Base-by-base conservation (phyloP, 2,797 vertebrate genomes). In the Notoglanidium macrostoma region DNA sequence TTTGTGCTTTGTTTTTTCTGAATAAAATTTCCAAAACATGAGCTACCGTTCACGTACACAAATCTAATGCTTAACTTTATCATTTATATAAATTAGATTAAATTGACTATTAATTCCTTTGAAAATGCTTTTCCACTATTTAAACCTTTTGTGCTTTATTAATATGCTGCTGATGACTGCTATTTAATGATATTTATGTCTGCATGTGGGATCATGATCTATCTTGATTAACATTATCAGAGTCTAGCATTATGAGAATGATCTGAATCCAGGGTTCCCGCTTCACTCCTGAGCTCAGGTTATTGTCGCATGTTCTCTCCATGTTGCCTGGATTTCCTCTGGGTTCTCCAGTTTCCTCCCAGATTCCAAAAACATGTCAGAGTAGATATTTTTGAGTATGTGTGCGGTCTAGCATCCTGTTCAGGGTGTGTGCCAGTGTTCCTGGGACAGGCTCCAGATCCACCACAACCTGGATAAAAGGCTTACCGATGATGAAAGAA, bases 21-120 rank as follows among this genome's bases (percentile, higher is more conserved):
- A 65, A 82, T n/a, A 19, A 15, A n/a, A 81, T 81, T 44, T 80
- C 40, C 26, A 46, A 81, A 49, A 17, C 78, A 63, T 46, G 19
- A 44, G 40, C 23, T 44, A 26, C 21, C 7, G n/a, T 63, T 10
- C 32, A 32, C 15, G 11, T 26, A 26, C 40, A 51, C 49, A 40
- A 23, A 61, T n/a, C 57, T 46, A n/a, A 61, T 2, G 4, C 1
- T 44, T 44, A 12, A 11, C 19, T 14, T 26, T 5, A 0, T 7
- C 15, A 21, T 59, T 44, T 59, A 59, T 8, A 59, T 55, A 77
- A 3, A 35, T 40, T 23, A 14, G 32, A 40, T 59, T 57, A 2
- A 35, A 2, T 35, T 2, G 5, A 46, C 40, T 40, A 40, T 57
- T 10, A 40, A 57, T 79, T 57, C 29, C 3, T 32, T 78, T 78